Evolutionary conservation across 2,113 vertebrate species (phyloP).

Genomic region (Neodon shergylaensis): DNA sequence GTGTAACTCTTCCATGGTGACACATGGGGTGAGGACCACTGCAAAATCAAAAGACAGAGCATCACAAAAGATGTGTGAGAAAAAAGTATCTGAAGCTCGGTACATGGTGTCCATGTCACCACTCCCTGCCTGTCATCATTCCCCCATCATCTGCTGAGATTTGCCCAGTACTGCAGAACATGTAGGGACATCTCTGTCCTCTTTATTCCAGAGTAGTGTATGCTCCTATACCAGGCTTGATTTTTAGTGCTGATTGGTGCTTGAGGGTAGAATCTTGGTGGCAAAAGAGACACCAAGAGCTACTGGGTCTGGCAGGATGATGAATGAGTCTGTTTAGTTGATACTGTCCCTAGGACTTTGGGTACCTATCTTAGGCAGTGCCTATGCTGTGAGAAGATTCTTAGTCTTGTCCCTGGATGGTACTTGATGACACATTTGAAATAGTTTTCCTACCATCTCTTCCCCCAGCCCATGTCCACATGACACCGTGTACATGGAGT

Average conservation of each 20-base stretch:
- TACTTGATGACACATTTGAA: background rate
- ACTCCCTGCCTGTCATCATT: too few relatives aligned
- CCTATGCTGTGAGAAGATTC: background rate
- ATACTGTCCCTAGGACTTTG: background rate
- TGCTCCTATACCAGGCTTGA: background rate
- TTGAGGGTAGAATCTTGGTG: background rate
- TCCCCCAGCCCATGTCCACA: background rate
- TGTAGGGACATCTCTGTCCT: background rate
- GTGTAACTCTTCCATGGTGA: fast-evolving
- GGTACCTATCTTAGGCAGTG: background rate
- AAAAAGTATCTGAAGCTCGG: too few relatives aligned
- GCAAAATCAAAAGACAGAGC: background rate
- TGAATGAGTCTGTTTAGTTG: background rate
- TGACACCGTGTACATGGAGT: background rate
- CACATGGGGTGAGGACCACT: background rate
- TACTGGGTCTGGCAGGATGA: background rate
- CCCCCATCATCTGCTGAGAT: background rate
- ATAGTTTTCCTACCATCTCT: background rate
- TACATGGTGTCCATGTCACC: background rate
- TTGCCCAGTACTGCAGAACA: background rate
- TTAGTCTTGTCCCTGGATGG: background rate
- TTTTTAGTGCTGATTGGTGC: background rate
- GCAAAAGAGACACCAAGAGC: background rate
- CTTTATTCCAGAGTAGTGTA: background rate
- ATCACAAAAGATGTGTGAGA: background rate